phyloP scores from a whole-genome alignment of 2,113 vertebrate species.

The Centropus unirufus region DNA sequence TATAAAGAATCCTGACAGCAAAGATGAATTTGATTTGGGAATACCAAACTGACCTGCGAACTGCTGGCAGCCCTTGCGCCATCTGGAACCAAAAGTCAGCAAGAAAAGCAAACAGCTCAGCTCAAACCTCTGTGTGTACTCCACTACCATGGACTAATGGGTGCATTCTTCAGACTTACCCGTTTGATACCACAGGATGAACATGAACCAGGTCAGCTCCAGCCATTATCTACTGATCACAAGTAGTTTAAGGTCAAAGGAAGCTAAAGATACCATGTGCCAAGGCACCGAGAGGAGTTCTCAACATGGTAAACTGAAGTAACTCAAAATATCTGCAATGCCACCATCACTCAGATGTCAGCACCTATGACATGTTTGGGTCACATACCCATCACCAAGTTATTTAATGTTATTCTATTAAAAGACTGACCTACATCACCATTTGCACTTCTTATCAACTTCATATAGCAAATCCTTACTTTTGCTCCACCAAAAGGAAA shows the following conservation, averaged over 20 bases:
- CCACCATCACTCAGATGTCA: not conserved
- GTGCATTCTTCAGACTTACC: not conserved
- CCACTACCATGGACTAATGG: not conserved
- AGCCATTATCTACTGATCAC: not conserved
- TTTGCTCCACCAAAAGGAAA: not conserved
- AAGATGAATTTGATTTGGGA: not conserved
- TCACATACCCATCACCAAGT: not conserved
- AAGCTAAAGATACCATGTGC: not conserved
- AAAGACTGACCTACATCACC: not conserved
- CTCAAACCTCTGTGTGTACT: not conserved
- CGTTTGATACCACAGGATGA: not conserved
- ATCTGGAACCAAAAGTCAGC: not conserved
- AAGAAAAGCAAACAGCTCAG: not conserved
- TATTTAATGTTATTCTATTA: not conserved
- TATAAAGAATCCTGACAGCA: not conserved
- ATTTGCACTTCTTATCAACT: not conserved
- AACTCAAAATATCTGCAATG: not conserved
- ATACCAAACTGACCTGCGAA: not conserved
- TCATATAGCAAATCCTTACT: not conserved
- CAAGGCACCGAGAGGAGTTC: not conserved
- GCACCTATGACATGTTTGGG: not conserved
- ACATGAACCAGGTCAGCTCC: not conserved
- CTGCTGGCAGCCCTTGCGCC: not conserved
- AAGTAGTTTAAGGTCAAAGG: not conserved
- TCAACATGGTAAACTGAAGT: not conserved